phyloP scores from a whole-genome alignment of 1,140 invertebrate species.

The Cydia fagiglandana region DNA sequence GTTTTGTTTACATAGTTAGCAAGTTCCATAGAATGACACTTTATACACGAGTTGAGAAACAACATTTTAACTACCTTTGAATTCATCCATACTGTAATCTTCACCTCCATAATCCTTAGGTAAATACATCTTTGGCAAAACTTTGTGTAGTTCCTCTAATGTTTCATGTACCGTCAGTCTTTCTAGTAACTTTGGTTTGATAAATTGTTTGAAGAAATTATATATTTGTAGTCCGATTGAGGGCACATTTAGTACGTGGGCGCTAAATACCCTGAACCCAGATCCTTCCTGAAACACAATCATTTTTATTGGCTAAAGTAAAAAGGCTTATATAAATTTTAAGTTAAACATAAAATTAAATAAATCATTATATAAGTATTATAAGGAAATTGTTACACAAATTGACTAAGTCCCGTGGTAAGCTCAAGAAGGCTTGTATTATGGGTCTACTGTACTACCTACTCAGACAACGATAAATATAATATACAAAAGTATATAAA shows the following conservation, averaged over 20 bases:
- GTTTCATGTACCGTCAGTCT: conserved; percentile 65
- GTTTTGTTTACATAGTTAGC: no score
- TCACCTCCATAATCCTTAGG: conserved; percentile 78
- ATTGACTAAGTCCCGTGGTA: no score
- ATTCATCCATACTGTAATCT: conserved; percentile 52
- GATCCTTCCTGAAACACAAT: conserved; percentile 54
- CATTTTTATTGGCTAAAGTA: no score
- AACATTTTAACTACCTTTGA: conserved; percentile 48
- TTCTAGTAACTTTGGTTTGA: conserved; percentile 72
- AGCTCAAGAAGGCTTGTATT: no score
- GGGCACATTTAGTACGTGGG: conserved; percentile 52
- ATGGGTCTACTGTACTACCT: no score
- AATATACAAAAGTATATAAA: no score
- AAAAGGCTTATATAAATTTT: no score
- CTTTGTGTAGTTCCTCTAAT: conserved; percentile 69
- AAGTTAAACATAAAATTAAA: no score
- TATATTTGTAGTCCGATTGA: conserved; percentile 39
- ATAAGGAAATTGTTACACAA: no score
- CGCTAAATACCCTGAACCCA: conserved; percentile 49
- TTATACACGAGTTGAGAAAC: neutral
- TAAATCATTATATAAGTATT: no score
- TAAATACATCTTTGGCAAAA: conserved; percentile 74
- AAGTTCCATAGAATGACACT: no score
- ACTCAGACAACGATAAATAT: no score
- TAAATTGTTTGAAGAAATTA: conserved; percentile 66